Evolutionary conservation across 2,113 vertebrate genomes (phyloP).

Genomic region (Eulemur macaco): DNA sequence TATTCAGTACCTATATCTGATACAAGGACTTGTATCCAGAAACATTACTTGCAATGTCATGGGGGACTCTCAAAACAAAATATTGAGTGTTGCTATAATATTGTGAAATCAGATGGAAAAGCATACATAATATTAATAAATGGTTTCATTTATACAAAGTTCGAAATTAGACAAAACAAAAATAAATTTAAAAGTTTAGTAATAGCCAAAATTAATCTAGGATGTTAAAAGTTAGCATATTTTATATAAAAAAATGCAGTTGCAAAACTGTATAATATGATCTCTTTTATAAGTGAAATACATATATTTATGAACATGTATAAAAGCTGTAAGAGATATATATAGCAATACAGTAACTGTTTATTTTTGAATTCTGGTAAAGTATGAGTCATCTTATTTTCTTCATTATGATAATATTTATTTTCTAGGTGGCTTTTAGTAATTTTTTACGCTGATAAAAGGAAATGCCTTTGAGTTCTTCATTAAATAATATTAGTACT

Average conservation of each 20-base stretch:
- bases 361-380: neutral
- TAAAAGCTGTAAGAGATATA: neutral
- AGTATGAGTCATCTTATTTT: neutral
- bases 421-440: neutral
- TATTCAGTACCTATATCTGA: neutral
- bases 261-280: neutral
- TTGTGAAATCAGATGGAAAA: neutral
- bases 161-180: neutral
- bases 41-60: neutral
- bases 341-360: neutral
- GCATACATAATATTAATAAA: neutral
- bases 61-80: neutral
- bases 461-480: neutral
- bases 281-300: neutral
- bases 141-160: neutral
- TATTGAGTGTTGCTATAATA: neutral
- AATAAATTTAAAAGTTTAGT: neutral
- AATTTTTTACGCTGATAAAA: neutral
- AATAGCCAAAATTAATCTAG: neutral
- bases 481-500: neutral
- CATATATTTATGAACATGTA: neutral
- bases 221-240: neutral
- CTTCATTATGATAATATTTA: neutral
- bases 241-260: neutral
- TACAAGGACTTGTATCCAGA: neutral